A percentile compares a stretch with the other conserved stretches of the same genome.
Evolutionary conservation across 2,113 vertebrate species (phyloP).

Genomic region (Orientallactaga bullata): DNA sequence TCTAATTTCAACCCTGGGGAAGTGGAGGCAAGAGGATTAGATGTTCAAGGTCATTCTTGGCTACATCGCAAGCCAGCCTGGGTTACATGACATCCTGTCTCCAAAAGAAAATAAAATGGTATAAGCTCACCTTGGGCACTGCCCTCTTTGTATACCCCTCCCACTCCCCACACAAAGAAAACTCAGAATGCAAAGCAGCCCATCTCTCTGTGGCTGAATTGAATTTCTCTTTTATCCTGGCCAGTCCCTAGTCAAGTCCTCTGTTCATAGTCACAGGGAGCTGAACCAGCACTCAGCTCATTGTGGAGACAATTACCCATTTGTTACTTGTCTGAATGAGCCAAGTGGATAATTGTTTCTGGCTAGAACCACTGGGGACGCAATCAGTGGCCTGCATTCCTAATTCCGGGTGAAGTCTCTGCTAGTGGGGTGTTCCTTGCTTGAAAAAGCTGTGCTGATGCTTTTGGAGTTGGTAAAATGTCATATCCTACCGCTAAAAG

Average conservation of each 20-base stretch:
- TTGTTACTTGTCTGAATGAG: slow-evolving; percentile 61
- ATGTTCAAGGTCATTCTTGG: no score
- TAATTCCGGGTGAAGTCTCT: slow-evolving; percentile 6
- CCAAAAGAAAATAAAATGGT: neutral
- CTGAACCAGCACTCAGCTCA: slow-evolving; percentile 6
- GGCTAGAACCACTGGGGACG: slow-evolving; percentile 37
- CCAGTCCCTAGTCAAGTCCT: neutral
- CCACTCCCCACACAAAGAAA: fast-evolving
- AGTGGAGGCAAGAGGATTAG: no score
- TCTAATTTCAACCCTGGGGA: no score
- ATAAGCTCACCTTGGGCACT: neutral
- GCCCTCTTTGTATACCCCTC: neutral
- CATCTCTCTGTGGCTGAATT: neutral
- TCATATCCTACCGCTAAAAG: no score
- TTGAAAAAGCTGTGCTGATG: neutral
- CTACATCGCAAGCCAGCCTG: no score
- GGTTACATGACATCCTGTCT: no score
- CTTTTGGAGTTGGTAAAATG: neutral
- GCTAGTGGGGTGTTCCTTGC: fast-evolving
- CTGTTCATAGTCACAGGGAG: neutral
- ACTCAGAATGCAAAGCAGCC: neutral
- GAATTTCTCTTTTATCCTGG: neutral
- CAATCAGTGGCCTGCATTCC: neutral
- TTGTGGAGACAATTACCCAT: slow-evolving; percentile 57
- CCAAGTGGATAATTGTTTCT: slow-evolving; percentile 66